These are phyloP conservation scores for Heliothis subflexa DNA, from an alignment of 1,140 invertebrate species.

Conservation along the genomic window DNA sequence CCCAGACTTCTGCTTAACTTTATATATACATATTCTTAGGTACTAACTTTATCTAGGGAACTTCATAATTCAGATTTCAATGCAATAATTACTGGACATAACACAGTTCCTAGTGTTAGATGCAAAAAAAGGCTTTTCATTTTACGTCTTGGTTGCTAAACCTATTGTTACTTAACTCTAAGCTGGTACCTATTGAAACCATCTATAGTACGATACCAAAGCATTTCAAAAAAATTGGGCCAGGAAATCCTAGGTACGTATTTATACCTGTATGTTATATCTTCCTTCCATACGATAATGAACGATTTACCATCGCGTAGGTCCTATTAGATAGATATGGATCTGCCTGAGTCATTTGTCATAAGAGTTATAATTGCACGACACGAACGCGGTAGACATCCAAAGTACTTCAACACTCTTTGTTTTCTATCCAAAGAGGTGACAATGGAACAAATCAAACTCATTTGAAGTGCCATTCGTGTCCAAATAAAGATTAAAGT, in stretches of 20 bases:
- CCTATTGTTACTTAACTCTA: no score
- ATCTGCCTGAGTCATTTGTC: background rate
- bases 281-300: background rate
- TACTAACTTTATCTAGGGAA: no score
- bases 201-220: no score
- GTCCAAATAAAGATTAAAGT: slow-evolving; percentile 20
- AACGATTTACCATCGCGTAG: background rate
- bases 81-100: no score
- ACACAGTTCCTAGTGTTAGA: no score
- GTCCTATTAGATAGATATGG: slow-evolving; percentile 6
- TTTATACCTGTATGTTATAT: background rate
- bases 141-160: no score
- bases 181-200: no score
- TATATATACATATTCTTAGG: background rate
- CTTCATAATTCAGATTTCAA: no score
- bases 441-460: slow-evolving; percentile 34
- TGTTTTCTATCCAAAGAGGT: slow-evolving; percentile 3
- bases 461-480: slow-evolving; percentile 17
- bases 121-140: no score
- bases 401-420: background rate
- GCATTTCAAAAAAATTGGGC: background rate
- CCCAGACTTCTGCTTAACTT: no score
- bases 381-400: slow-evolving; percentile 11
- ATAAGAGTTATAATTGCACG: slow-evolving; percentile 40
- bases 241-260: background rate